Conservation (phyloP, 2,113 vertebrate species). For the Pelobates fuscus region DNA sequence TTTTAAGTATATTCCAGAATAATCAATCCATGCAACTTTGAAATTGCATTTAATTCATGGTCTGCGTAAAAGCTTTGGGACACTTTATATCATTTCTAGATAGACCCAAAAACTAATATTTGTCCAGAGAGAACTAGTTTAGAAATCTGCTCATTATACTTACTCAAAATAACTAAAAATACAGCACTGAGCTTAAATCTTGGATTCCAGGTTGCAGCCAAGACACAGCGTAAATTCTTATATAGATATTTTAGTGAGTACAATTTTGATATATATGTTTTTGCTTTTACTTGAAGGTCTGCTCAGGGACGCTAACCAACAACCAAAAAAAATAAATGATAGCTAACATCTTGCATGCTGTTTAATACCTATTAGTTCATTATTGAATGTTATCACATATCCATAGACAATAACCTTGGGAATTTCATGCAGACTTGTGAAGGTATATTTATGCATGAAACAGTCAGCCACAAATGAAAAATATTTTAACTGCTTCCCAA, state of each 20-base stretch:
- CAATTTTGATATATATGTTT: not conserved
- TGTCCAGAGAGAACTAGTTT: not conserved
- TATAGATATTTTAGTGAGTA: not conserved
- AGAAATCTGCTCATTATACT: not conserved
- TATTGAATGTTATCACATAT: constrained; percentile 14
- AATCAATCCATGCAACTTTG: no score
- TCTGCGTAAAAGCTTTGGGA: no score
- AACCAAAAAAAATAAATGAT: not conserved
- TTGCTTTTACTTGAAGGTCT: not conserved
- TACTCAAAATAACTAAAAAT: not conserved
- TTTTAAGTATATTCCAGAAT: no score
- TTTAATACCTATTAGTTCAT: constrained; percentile 2
- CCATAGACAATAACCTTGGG: constrained; percentile 22
- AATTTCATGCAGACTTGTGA: not conserved
- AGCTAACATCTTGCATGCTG: not conserved
- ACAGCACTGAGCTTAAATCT: not conserved
- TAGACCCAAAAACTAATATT: not conserved
- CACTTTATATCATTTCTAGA: not conserved
- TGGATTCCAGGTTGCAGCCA: not conserved
- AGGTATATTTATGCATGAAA: constrained; percentile 19
- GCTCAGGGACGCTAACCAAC: not conserved
- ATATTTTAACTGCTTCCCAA: constrained; percentile 15
- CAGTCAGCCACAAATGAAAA: not conserved
- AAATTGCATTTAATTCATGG: no score
- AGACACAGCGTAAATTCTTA: not conserved